Percentiles rank a stretch among this genome's conserved stretches.
Conservation (phyloP, 2,797 vertebrate species). For the Galago senegalensis region DNA sequence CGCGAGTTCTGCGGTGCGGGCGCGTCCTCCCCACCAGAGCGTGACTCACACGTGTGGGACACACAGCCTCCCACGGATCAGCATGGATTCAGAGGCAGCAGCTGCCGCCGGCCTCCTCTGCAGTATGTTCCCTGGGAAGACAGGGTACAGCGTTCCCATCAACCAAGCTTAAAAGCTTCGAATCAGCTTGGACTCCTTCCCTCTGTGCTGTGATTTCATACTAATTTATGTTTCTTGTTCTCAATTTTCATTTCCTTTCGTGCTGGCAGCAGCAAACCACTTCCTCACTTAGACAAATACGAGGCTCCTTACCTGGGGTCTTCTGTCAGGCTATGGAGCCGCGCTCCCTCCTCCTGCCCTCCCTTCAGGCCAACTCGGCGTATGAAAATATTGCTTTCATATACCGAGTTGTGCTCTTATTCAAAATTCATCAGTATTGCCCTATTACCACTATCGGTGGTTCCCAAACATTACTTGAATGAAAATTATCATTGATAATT, state of each 20-base stretch:
- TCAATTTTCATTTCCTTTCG: slow-evolving; percentile 34
- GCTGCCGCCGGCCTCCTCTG: slow-evolving; percentile 78
- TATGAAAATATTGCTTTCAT: background rate
- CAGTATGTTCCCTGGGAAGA: slow-evolving; percentile 44
- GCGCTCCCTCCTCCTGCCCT: background rate
- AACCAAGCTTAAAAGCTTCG: background rate
- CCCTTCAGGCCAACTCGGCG: background rate
- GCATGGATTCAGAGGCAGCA: slow-evolving; percentile 74
- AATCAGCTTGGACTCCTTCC: slow-evolving; percentile 40
- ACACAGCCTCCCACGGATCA: slow-evolving; percentile 74
- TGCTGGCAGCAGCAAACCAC: background rate
- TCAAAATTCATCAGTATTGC: slow-evolving; percentile 17
- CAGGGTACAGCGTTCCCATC: background rate
- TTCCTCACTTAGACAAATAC: background rate
- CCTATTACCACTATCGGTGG: background rate
- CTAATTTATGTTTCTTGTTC: background rate
- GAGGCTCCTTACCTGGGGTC: background rate
- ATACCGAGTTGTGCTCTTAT: background rate
- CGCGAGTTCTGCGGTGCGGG: slow-evolving; percentile 23
- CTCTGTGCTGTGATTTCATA: background rate
- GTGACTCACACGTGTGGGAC: slow-evolving; percentile 79
- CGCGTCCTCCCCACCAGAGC: slow-evolving; percentile 44
- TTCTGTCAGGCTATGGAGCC: background rate
- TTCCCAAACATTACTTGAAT: background rate
- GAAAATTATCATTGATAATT: slow-evolving; percentile 28